Base-by-base conservation (phyloP, 64 coral and sea anemone species). In the Montipora cactus region DNA sequence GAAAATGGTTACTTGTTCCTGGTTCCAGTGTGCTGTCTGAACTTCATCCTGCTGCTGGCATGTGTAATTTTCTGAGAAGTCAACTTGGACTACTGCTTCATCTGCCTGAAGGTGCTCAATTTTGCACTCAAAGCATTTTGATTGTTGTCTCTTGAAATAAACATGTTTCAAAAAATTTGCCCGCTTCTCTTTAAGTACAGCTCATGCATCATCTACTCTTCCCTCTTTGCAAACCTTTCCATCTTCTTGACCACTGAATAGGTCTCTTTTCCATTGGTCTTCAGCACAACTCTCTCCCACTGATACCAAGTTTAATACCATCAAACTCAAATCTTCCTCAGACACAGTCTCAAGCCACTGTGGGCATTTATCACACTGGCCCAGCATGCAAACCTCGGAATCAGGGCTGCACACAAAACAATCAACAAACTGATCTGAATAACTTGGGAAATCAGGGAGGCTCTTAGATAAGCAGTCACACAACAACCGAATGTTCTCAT, bases 381-480 rank as follows among this genome's bases (percentile, higher is more conserved):
- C 90, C 75, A 86, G 47, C 90, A 95, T 95, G 22, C 93, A 98
- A 57, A 62, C 0, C 80, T 95, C 87, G 18, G 79, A 87, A 69
- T 95, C 80, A 73, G 74, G 12, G 68, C 74, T 79, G 72, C 90
- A 98, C 52, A 95, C 96, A 83, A 92, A 83, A 77, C 81, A 92
- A 58, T 59, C 18, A 47, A 98, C 96, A 95, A 92, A 89, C 7
- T 53, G 25, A 20, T 62, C 74, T 16, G 79, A 93, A 79, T 95
- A 90, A 67, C 10, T 64, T 15, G 93, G 66, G 53, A 98, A 95
- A 28, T 90, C 74, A 64, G 87, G 49, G 13, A 95, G 69, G 91
- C 87, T 78, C 66, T 98, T 98, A 49, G 55, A 76, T 49, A 98
- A 58, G 45, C 82, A 89, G 44, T 92, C 85, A 98, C 93, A 98